Percentiles rank a stretch among this genome's conserved stretches.
Conservation (phyloP, 1,140 invertebrate genomes). For the Drosophila dunni region DNA sequence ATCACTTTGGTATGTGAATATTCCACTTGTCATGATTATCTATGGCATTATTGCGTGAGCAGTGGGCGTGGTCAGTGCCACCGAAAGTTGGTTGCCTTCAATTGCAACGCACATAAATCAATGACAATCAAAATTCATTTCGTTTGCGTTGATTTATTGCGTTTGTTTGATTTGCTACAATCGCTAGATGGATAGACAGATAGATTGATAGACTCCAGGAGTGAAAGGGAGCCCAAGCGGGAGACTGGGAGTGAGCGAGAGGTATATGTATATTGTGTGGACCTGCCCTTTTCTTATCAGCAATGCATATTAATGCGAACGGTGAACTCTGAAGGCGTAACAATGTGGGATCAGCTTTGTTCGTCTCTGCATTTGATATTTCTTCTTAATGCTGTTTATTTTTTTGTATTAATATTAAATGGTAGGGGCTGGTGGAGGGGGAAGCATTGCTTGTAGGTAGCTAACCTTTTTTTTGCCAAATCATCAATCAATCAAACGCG, state of each 20-base stretch:
- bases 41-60: slow-evolving; percentile 52
- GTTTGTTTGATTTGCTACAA: slow-evolving; percentile 73
- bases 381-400: slow-evolving; percentile 8
- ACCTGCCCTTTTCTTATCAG: slow-evolving; percentile 54
- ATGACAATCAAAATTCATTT: slow-evolving; percentile 83
- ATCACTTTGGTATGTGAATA: background rate
- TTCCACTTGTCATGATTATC: slow-evolving; percentile 68
- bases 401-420: slow-evolving; percentile 63
- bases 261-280: background rate
- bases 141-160: slow-evolving; percentile 78
- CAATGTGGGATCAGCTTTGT: slow-evolving; percentile 22
- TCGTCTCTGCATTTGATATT: slow-evolving; percentile 27
- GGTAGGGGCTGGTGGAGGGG: background rate
- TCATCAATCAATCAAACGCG: slow-evolving; percentile 82
- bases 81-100: slow-evolving; percentile 27
- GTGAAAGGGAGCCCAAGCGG: background rate
- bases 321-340: slow-evolving; percentile 38
- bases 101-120: slow-evolving; percentile 76
- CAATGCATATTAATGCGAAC: slow-evolving; percentile 79
- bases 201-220: slow-evolving; percentile 14
- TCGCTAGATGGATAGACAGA: slow-evolving; percentile 11
- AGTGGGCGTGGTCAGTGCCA: slow-evolving; percentile 40
- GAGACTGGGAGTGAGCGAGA: background rate
- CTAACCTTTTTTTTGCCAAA: slow-evolving; percentile 62
- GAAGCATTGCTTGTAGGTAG: background rate